Evolutionary conservation across 2,797 vertebrate species (phyloP).

Genomic region (Chelon labrosus): DNA sequence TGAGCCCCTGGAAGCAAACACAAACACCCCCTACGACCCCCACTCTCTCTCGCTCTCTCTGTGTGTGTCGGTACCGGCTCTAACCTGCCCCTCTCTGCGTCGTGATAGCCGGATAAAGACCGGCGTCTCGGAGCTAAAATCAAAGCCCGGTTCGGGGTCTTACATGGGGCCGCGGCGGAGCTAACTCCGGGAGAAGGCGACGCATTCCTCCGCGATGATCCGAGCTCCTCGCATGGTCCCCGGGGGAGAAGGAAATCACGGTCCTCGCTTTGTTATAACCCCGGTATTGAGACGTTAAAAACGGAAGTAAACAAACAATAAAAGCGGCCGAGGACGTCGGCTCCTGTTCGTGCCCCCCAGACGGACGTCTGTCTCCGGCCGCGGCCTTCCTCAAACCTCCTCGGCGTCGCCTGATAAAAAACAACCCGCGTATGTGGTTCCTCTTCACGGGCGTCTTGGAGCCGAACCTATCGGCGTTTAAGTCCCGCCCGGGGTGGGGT

Average conservation of each 20-base stretch:
- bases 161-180: slow-evolving; percentile 73
- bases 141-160: slow-evolving; percentile 43
- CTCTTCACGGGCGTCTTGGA: neutral
- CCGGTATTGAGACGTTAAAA: neutral
- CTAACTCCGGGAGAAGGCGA: slow-evolving; percentile 61
- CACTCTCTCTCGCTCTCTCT: neutral
- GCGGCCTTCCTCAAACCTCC: slow-evolving; percentile 3
- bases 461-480: neutral
- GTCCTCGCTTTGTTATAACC: slow-evolving; percentile 13
- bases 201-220: slow-evolving; percentile 60
- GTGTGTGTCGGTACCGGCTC: neutral
- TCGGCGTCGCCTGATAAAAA: neutral
- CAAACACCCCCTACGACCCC: slow-evolving; percentile 23
- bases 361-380: slow-evolving; percentile 12
- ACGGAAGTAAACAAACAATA: too few species aligned
- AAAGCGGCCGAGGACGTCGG: neutral
- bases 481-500: neutral
- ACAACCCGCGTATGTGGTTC: neutral
- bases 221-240: slow-evolving; percentile 57
- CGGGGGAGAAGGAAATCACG: slow-evolving; percentile 32
- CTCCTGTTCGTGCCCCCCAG: neutral
- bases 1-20: neutral
- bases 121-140: neutral
- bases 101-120: neutral
- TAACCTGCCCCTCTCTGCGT: accelerated